Conservation (phyloP, 2,888 invertebrate species). For the Lobophora halterata region DNA sequence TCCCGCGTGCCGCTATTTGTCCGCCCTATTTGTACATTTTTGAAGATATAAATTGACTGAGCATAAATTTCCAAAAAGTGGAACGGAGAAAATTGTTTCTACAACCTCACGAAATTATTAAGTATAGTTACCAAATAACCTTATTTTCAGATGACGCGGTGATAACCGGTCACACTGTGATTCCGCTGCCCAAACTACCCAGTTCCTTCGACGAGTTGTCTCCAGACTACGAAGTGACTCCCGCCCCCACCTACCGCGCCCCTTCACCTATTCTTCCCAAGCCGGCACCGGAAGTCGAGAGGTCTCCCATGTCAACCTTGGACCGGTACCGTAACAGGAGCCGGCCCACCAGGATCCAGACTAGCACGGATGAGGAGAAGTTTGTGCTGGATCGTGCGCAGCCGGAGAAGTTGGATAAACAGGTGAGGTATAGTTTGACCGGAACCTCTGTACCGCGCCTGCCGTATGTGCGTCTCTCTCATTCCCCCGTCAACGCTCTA, state of each 20-base stretch:
- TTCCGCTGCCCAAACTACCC: slow-evolving; percentile 83
- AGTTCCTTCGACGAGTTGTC: slow-evolving; percentile 69
- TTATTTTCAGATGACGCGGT: slow-evolving; percentile 78
- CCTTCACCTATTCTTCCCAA: slow-evolving; percentile 63
- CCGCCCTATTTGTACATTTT: no score
- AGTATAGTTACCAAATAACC: not conserved
- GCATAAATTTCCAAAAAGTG: no score
- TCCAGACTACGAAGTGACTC: slow-evolving; percentile 57
- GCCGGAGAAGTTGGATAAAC: slow-evolving; percentile 78
- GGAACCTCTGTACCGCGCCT: no score
- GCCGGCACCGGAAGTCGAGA: slow-evolving; percentile 44
- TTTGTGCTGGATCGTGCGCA: slow-evolving; percentile 85
- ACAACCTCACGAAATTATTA: no score
- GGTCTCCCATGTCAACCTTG: slow-evolving; percentile 70
- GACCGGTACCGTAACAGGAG: slow-evolving; percentile 70
- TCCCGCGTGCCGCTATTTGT: no score
- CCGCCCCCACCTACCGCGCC: slow-evolving; percentile 54
- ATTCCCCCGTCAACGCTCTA: no score
- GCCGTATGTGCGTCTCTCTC: no score
- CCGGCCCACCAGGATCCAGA: slow-evolving; percentile 63
- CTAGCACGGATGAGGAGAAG: slow-evolving; percentile 82
- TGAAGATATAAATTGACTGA: no score
- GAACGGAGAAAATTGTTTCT: no score
- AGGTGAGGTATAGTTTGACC: slow-evolving; percentile 59
- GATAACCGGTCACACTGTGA: slow-evolving; percentile 82